These are phyloP conservation scores for Hypanus sabinus DNA, from an alignment of 2,113 vertebrate species.

Conservation along the genomic window DNA sequence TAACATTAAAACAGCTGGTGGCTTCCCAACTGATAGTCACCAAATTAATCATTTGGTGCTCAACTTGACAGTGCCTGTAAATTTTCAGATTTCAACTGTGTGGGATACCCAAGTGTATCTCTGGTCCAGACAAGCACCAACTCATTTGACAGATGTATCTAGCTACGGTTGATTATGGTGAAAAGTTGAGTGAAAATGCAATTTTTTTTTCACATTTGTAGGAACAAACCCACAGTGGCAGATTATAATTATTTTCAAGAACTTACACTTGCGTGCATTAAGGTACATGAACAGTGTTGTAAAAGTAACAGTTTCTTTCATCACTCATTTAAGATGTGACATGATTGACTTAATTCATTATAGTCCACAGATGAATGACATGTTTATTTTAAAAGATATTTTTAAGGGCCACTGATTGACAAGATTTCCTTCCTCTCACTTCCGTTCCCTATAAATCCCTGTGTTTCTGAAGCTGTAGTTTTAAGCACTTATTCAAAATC, in stretches of 20 bases:
- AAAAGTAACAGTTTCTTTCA: conserved; percentile 17
- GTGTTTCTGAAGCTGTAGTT: conserved; percentile 12
- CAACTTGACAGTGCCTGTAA: conserved; percentile 35
- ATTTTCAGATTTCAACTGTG: conserved; percentile 30
- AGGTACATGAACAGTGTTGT: not conserved
- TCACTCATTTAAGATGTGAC: not conserved
- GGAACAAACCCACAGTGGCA: conserved; percentile 5
- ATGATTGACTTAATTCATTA: conserved; percentile 22
- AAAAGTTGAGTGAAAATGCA: not conserved
- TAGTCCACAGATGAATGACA: not conserved
- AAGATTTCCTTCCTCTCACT: conserved; percentile 21
- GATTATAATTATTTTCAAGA: conserved; percentile 26
- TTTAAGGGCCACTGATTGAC: conserved; percentile 35
- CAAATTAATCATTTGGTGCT: conserved; percentile 28
- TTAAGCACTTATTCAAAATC: not conserved
- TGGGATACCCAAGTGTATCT: conserved; percentile 29
- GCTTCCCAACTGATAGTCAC: conserved; percentile 33
- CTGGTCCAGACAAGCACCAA: conserved; percentile 23
- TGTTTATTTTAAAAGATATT: conserved; percentile 21
- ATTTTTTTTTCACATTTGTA: conserved; percentile 12
- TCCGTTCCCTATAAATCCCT: not conserved
- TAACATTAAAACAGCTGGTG: conserved; percentile 20
- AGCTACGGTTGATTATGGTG: not conserved
- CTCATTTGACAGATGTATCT: conserved; percentile 35
- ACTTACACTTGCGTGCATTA: conserved; percentile 22